Conservation (phyloP, 2,888 invertebrate species). For the Sinhomidia bicolor region DNA sequence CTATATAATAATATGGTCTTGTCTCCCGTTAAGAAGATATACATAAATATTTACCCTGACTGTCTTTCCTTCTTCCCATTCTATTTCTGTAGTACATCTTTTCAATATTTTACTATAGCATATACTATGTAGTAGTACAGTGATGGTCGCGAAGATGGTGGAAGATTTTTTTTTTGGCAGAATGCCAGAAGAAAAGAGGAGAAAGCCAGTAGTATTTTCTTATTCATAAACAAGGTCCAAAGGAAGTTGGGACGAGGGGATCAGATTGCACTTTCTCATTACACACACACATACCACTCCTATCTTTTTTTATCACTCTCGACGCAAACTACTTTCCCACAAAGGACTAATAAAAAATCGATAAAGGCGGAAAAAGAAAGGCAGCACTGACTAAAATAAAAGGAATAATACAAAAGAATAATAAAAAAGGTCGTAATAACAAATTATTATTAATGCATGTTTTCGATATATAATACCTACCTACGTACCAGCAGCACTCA, state of each 20-base stretch:
- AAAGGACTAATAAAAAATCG: conserved; percentile 59
- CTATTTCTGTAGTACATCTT: no score
- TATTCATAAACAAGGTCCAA: conserved; percentile 61
- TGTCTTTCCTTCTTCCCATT: no score
- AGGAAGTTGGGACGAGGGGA: conserved; percentile 11
- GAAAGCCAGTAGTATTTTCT: conserved; percentile 34
- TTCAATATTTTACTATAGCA: no score
- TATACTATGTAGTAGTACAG: no score
- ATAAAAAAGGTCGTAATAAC: conserved; percentile 23
- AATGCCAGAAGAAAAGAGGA: conserved; percentile 46
- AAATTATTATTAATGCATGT: conserved; percentile 51
- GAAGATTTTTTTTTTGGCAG: conserved; percentile 26
- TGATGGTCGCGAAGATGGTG: no score
- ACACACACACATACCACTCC: conserved; percentile 42
- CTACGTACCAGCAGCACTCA: neutral
- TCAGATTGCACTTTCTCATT: conserved; percentile 67
- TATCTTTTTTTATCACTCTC: conserved; percentile 56
- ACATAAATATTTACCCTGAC: no score
- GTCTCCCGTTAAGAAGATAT: neutral
- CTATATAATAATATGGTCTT: neutral
- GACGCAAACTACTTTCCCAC: conserved; percentile 51
- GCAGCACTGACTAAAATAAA: neutral
- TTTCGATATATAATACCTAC: neutral
- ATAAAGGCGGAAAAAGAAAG: conserved; percentile 40
- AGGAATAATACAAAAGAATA: conserved; percentile 17